Evolutionary conservation across 2,888 invertebrate genomes (phyloP).

Genomic region (Phlogophora meticulosa): DNA sequence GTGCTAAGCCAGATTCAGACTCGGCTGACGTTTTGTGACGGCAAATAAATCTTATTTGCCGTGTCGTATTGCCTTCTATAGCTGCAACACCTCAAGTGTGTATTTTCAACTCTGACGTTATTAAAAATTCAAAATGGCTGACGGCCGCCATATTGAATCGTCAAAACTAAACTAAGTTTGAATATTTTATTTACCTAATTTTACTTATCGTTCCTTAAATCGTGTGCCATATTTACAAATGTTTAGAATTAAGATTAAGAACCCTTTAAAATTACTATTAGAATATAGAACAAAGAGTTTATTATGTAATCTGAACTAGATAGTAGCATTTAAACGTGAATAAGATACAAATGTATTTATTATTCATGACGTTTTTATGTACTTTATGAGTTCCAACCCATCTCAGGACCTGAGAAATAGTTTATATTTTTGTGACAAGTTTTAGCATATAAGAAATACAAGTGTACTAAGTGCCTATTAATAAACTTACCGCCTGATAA

Average conservation of each 20-base stretch:
- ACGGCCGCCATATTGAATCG: constrained; percentile 1
- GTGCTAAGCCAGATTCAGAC: no score
- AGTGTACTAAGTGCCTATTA: not conserved
- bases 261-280: not conserved
- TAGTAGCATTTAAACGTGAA: not conserved
- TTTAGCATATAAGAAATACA: not conserved
- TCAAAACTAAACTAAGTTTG: not conserved
- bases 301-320: not conserved
- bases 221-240: constrained; percentile 27
- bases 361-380: not conserved
- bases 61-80: no score
- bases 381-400: not conserved
- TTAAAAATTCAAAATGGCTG: not conserved
- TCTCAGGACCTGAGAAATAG: not conserved
- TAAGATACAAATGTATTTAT: not conserved
- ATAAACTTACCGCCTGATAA: not conserved
- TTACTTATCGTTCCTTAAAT: constrained; percentile 28
- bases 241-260: not conserved
- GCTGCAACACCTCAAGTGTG: no score
- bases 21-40: no score
- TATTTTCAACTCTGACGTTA: not conserved
- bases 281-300: not conserved
- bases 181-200: not conserved
- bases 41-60: not conserved
- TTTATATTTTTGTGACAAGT: constrained; percentile 1